Evolutionary conservation across 2,113 vertebrate species (phyloP).

Genomic region (Oreochromis niloticus): DNA sequence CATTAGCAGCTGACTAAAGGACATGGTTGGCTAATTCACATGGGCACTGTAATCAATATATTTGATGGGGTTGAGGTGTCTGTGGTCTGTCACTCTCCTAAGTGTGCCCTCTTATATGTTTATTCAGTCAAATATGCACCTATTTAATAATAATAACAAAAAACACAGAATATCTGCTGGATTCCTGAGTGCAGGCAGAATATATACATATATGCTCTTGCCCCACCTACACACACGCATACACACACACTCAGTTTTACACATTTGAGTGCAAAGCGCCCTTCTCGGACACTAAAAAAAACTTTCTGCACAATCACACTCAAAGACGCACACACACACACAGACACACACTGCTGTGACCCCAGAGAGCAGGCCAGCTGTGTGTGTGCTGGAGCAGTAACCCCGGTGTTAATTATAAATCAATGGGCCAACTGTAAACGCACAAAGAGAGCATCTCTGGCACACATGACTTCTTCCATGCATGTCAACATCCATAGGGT

Average conservation of each 20-base stretch:
- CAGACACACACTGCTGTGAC: constrained; percentile 28
- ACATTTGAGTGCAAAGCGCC: not conserved
- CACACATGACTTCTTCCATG: constrained; percentile 58
- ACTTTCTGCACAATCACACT: constrained; percentile 11
- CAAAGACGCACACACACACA: not conserved
- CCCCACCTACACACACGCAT: not conserved
- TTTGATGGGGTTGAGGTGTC: constrained; percentile 4
- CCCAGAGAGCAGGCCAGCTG: constrained; percentile 65
- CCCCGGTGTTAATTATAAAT: constrained; percentile 67
- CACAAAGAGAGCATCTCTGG: constrained; percentile 55
- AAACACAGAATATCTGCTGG: not conserved
- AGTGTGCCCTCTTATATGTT: not conserved
- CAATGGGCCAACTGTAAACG: constrained; percentile 68
- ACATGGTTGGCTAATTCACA: not conserved
- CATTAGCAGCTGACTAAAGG: not conserved
- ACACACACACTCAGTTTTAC: not conserved
- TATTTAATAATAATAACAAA: not conserved
- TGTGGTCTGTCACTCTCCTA: constrained; percentile 4
- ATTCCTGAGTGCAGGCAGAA: not conserved
- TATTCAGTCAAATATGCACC: not conserved
- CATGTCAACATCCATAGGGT: constrained; percentile 61
- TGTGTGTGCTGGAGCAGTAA: constrained; percentile 60
- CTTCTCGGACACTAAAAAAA: constrained; percentile 28
- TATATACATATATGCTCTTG: not conserved
- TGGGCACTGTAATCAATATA: constrained; percentile 12